Percentiles rank a stretch among this genome's conserved stretches.
Conservation (phyloP, 2,113 vertebrate genomes). For the Odocoileus hemionus region DNA sequence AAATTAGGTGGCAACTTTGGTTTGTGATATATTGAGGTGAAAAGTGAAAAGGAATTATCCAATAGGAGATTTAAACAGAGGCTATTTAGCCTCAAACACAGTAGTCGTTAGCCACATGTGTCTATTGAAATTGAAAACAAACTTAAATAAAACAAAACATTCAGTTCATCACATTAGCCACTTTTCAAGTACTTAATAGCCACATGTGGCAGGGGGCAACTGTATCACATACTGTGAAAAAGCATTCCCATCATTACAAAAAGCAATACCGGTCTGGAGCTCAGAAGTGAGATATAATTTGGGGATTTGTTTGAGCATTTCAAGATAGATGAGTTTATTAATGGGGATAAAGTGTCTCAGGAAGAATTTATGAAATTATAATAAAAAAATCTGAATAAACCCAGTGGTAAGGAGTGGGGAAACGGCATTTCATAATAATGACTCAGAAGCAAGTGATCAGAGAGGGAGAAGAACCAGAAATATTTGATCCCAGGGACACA, state of each 20-base stretch:
- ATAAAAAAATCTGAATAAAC: not conserved
- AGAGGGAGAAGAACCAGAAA: not conserved
- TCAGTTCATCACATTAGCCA: not conserved
- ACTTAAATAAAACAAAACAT: not conserved
- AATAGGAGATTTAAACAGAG: not conserved
- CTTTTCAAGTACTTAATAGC: not conserved
- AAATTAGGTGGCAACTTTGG: not conserved
- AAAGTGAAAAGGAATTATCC: not conserved
- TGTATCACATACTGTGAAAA: not conserved
- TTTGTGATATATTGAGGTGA: not conserved
- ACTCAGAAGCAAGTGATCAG: not conserved
- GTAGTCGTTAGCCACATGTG: not conserved
- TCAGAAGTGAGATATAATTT: not conserved
- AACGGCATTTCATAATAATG: not conserved
- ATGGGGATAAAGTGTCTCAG: not conserved
- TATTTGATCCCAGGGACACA: not conserved
- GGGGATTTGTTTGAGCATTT: not conserved
- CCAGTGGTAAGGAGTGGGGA: not conserved
- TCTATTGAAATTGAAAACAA: not conserved
- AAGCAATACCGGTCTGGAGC: not conserved
- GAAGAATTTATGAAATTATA: constrained; percentile 5
- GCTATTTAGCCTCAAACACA: not conserved
- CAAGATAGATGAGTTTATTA: not conserved
- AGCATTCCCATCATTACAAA: not conserved
- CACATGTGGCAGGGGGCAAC: not conserved